These are phyloP conservation scores for Entomyzon cyanotis DNA, from an alignment of 2,113 vertebrate genomes.

Conservation along the genomic window DNA sequence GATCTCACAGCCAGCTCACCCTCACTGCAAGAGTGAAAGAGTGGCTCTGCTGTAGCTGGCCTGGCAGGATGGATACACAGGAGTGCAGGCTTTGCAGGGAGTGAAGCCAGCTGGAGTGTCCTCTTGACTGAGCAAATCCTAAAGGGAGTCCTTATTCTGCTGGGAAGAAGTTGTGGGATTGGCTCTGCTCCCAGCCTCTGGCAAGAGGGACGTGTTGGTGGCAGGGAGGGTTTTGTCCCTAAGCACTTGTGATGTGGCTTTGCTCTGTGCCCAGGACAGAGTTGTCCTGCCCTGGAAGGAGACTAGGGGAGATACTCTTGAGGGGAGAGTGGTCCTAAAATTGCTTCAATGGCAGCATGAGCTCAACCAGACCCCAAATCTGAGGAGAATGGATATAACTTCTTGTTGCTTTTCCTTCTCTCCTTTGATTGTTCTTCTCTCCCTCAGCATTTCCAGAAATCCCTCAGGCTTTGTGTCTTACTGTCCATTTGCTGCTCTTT, in stretches of 20 bases:
- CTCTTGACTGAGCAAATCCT: slow-evolving; percentile 25
- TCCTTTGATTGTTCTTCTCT: background rate
- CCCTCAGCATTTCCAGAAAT: background rate
- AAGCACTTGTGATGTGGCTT: background rate
- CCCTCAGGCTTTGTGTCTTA: background rate
- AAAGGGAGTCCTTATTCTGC: slow-evolving; percentile 44
- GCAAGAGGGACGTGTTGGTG: background rate
- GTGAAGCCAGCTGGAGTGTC: slow-evolving; percentile 37
- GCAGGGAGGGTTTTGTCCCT: background rate
- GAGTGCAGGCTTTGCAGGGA: background rate
- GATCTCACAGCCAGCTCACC: background rate
- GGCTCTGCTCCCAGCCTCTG: background rate
- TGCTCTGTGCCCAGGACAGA: background rate
- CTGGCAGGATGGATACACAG: background rate
- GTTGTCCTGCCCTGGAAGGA: background rate
- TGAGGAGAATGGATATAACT: background rate
- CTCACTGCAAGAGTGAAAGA: background rate
- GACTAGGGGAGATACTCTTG: background rate
- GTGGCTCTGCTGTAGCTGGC: background rate
- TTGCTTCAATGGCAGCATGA: background rate
- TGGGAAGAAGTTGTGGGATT: slow-evolving; percentile 37
- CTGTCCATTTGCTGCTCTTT: background rate
- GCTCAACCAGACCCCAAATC: background rate
- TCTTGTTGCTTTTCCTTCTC: background rate
- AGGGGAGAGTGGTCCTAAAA: background rate